Conservation (phyloP, 2,888 invertebrate species). For the Perizoma flavofasciatum region DNA sequence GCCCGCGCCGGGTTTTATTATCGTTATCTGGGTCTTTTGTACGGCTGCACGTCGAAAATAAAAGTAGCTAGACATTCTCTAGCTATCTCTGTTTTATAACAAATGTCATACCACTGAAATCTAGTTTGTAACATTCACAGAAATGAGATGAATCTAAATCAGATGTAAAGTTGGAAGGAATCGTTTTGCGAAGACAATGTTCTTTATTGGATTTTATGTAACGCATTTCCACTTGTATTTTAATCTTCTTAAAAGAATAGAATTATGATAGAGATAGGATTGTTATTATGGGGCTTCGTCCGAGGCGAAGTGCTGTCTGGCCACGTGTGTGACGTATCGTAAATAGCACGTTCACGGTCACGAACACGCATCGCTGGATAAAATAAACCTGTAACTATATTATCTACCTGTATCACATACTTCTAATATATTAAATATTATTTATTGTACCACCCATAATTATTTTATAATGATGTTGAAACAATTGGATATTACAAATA, state of each 20-base stretch:
- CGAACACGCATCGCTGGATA: slow-evolving; percentile 56
- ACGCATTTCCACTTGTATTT: slow-evolving; percentile 43
- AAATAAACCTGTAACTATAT: slow-evolving; percentile 20
- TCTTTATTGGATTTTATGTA: slow-evolving; percentile 36
- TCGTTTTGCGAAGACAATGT: background rate
- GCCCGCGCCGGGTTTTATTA: slow-evolving; percentile 31
- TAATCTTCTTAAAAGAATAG: slow-evolving; percentile 60
- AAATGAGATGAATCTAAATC: background rate
- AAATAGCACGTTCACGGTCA: slow-evolving; percentile 67
- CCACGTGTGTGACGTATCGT: slow-evolving; percentile 51
- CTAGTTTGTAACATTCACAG: slow-evolving; percentile 1
- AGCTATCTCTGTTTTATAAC: slow-evolving; percentile 21
- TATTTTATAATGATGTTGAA: too few relatives aligned
- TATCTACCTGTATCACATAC: too few relatives aligned
- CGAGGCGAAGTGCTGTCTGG: slow-evolving; percentile 49
- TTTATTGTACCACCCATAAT: too few relatives aligned
- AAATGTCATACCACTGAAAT: background rate
- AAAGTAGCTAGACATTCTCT: slow-evolving; percentile 31
- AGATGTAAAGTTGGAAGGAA: background rate
- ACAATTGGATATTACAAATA: too few relatives aligned
- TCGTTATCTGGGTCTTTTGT: slow-evolving; percentile 23
- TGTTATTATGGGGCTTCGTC: slow-evolving; percentile 64
- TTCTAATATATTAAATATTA: too few relatives aligned
- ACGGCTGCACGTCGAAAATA: slow-evolving; percentile 33
- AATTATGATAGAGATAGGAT: slow-evolving; percentile 45